phyloP scores from a whole-genome alignment of 2,113 vertebrate genomes.

The Pontoporia blainvillei region DNA sequence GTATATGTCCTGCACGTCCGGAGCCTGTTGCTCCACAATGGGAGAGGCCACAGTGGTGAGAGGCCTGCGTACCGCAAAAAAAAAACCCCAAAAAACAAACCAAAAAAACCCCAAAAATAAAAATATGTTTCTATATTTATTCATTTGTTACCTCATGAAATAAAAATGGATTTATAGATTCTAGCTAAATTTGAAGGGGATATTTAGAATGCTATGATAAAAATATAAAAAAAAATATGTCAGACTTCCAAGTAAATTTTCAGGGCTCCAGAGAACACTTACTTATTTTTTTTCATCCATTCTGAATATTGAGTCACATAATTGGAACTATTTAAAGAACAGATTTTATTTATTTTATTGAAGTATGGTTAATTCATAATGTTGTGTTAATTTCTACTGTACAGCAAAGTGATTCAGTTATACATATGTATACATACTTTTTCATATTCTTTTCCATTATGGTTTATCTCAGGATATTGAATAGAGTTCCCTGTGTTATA shows the following conservation, averaged over 20 bases:
- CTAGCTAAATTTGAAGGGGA: background rate
- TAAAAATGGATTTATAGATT: background rate
- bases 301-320: background rate
- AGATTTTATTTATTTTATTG: background rate
- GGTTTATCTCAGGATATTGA: no score
- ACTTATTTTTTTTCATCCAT: background rate
- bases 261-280: background rate
- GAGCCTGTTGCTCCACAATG: no score
- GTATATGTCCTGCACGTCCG: no score
- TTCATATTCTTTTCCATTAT: no score
- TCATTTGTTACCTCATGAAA: background rate
- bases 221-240: background rate
- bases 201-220: background rate
- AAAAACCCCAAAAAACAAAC: no score
- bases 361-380: background rate
- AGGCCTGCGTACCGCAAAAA: no score
- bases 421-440: background rate
- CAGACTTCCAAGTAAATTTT: background rate
- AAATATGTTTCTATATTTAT: background rate
- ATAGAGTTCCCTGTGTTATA: no score
- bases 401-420: background rate
- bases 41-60: no score
- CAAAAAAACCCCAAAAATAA: no score
- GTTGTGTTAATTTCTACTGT: background rate
- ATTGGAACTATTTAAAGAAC: background rate